phyloP scores from a whole-genome alignment of 2,888 invertebrate genomes.

The Ferdinandea cuprea region DNA sequence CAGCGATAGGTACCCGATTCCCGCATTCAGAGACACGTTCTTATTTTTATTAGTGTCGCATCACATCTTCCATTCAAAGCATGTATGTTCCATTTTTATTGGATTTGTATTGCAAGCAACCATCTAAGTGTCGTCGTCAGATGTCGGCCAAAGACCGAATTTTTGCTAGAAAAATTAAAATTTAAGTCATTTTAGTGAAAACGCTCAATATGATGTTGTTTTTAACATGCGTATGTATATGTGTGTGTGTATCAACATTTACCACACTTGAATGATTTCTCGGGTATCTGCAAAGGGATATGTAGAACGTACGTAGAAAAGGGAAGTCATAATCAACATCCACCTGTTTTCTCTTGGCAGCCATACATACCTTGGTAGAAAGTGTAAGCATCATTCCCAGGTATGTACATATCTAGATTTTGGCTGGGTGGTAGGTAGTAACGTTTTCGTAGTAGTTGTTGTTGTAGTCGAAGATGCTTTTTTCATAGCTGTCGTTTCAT shows the following conservation, averaged over 20 bases:
- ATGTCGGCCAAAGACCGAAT: not conserved
- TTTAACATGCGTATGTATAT: not conserved
- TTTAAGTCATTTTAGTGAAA: not conserved
- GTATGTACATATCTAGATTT: not conserved
- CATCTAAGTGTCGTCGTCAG: no score
- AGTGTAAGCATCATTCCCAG: not conserved
- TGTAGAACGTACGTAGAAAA: not conserved
- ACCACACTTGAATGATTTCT: not conserved
- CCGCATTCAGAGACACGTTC: constrained; percentile 8
- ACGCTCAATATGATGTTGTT: not conserved
- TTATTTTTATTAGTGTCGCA: constrained; percentile 10
- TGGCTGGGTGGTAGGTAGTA: not conserved
- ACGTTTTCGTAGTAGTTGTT: not conserved
- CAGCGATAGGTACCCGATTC: not conserved
- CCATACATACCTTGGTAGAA: not conserved
- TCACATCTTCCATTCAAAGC: not conserved
- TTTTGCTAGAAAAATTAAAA: not conserved
- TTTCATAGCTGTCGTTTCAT: no score
- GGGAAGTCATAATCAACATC: not conserved
- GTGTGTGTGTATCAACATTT: no score
- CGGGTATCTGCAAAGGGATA: not conserved
- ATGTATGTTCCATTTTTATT: constrained; percentile 14
- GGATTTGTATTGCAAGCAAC: not conserved
- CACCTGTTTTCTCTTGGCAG: not conserved
- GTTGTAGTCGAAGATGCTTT: not conserved